Conservation (phyloP, 2,888 invertebrate species). For the Xestoiulus laeticollis region DNA sequence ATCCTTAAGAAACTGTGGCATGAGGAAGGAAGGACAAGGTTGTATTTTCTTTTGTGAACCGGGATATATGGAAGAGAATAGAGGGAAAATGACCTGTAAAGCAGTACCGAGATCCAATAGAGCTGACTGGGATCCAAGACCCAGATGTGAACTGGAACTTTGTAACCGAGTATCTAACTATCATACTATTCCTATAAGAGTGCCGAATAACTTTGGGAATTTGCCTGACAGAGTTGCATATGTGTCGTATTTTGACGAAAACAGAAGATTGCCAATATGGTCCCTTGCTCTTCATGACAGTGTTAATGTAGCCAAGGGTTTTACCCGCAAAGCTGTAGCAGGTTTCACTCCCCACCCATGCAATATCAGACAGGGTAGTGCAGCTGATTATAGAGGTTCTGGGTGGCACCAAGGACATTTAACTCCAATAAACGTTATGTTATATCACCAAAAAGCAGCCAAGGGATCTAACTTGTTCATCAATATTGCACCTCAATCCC, state of each 20-base stretch:
- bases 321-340: neutral
- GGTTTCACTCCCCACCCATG: neutral
- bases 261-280: neutral
- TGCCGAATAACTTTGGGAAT: neutral
- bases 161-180: neutral
- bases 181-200: neutral
- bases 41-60: neutral
- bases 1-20: neutral
- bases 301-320: neutral
- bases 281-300: neutral
- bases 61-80: neutral
- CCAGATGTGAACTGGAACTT: neutral
- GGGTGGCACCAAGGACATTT: conserved; percentile 16
- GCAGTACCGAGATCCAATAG: neutral
- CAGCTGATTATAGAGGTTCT: neutral
- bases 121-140: neutral
- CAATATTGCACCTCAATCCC: neutral
- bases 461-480: conserved; percentile 1
- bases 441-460: neutral
- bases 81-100: neutral
- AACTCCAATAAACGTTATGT: neutral
- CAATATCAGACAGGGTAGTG: neutral
- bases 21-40: neutral
- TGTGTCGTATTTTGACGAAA: neutral
- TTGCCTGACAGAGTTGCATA: neutral